Evolutionary conservation across 2,113 vertebrate genomes (phyloP).

Genomic region (Polypterus senegalus): DNA sequence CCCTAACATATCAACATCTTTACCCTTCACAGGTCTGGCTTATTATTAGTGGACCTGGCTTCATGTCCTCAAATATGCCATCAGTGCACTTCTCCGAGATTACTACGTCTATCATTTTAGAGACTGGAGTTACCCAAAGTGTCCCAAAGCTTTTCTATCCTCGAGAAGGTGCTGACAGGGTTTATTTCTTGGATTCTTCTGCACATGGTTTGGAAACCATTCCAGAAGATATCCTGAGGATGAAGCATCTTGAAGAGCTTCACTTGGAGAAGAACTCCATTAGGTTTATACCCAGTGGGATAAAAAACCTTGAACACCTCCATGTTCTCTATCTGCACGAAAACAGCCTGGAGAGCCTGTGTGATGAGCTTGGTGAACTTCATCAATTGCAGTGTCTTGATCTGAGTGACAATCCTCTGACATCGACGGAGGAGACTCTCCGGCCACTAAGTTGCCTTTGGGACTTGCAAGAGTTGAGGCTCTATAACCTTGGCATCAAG

Average conservation of each 20-base stretch:
- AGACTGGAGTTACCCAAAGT: neutral
- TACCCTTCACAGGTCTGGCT: too few relatives aligned
- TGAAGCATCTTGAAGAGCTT: conserved; percentile 43
- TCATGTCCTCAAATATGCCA: neutral
- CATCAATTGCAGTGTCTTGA: conserved; percentile 36
- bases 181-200: conserved; percentile 37
- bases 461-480: conserved; percentile 30
- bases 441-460: conserved; percentile 20
- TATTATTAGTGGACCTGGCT: too few relatives aligned
- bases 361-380: conserved; percentile 26
- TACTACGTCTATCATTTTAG: neutral
- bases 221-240: conserved; percentile 20
- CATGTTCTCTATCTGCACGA: conserved; percentile 39
- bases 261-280: conserved; percentile 43
- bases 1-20: too few relatives aligned
- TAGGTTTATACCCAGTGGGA: conserved; percentile 26
- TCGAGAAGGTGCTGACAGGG: conserved; percentile 1
- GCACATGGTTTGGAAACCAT: conserved; percentile 24
- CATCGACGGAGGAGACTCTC: neutral
- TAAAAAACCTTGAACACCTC: conserved; percentile 24
- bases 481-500: conserved; percentile 23
- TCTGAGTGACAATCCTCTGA: conserved; percentile 36
- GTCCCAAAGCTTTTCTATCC: neutral
- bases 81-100: neutral
- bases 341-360: conserved; percentile 28